Conservation (phyloP, 1,140 invertebrate genomes). For the Portunus trituberculatus region DNA sequence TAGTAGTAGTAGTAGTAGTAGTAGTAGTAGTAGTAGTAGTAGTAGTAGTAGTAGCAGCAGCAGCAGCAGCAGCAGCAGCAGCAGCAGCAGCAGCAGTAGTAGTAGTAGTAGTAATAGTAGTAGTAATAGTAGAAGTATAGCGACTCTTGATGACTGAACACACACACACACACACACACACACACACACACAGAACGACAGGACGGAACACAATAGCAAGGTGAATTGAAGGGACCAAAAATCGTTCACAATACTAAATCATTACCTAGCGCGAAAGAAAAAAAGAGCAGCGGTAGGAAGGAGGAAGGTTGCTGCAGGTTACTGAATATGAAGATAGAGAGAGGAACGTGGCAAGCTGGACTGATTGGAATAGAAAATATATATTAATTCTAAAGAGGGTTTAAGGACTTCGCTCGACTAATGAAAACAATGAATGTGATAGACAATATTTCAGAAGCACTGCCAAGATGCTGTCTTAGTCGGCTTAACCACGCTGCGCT, state of each 20-base stretch:
- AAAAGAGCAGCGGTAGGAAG: conserved; percentile 33
- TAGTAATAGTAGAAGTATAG: too few species aligned
- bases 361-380: not conserved
- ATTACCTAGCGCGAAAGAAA: not conserved
- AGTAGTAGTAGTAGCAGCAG: too few species aligned
- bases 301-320: not conserved
- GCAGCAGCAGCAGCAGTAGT: too few species aligned
- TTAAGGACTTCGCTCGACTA: not conserved
- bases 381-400: not conserved
- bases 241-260: not conserved
- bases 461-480: not conserved
- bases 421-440: too few species aligned
- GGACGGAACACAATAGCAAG: too few species aligned
- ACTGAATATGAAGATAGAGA: not conserved
- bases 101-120: too few species aligned
- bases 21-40: too few species aligned
- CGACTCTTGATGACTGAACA: not conserved
- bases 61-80: too few species aligned
- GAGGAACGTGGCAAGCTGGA: not conserved
- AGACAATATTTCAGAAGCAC: too few species aligned
- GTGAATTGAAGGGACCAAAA: not conserved
- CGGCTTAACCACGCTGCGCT: not conserved
- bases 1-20: too few species aligned
- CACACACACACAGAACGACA: too few species aligned
- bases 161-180: conserved; percentile 25